Conservation (phyloP, 92 coral and sea anemone species). For the Actinernus sp. region DNA sequence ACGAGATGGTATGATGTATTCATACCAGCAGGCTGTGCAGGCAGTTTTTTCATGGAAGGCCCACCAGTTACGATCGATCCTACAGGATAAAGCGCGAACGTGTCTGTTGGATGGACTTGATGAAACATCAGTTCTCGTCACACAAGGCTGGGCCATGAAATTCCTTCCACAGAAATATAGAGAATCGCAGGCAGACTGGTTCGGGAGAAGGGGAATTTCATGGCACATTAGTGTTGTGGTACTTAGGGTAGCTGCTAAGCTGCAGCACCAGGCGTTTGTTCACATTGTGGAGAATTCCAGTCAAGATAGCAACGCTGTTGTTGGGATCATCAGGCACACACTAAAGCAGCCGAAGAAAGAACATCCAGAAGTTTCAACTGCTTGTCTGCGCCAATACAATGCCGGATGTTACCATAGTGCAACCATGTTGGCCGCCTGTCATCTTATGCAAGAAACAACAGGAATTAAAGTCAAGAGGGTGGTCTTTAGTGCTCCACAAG, state of each 20-base stretch:
- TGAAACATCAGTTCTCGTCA: slow-evolving; percentile 35
- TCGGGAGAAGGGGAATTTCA: slow-evolving; percentile 49
- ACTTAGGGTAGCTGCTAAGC: slow-evolving; percentile 12
- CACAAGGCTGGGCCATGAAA: slow-evolving; percentile 62
- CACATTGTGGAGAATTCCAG: slow-evolving; percentile 38
- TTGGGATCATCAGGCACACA: slow-evolving; percentile 36
- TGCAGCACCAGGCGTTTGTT: slow-evolving; percentile 40
- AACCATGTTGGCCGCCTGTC: slow-evolving; percentile 17
- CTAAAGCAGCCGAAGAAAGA: slow-evolving; percentile 21
- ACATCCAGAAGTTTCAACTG: slow-evolving; percentile 47
- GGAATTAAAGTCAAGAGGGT: slow-evolving; percentile 19
- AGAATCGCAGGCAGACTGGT: slow-evolving; percentile 51
- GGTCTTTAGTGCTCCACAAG: slow-evolving; percentile 43
- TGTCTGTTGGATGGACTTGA: slow-evolving; percentile 24
- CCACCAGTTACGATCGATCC: slow-evolving; percentile 40
- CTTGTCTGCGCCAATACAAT: slow-evolving; percentile 44
- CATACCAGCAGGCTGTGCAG: slow-evolving; percentile 20
- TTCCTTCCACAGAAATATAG: slow-evolving; percentile 33
- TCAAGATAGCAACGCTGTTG: slow-evolving; percentile 49
- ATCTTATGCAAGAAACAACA: neutral
- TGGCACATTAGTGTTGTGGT: slow-evolving; percentile 59
- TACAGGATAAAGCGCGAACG: slow-evolving; percentile 43
- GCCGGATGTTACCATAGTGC: slow-evolving; percentile 54
- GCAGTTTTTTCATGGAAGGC: slow-evolving; percentile 45
- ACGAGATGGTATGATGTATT: slow-evolving; percentile 27